Conservation (phyloP, 2,888 invertebrate genomes). For the Hyalella azteca region DNA sequence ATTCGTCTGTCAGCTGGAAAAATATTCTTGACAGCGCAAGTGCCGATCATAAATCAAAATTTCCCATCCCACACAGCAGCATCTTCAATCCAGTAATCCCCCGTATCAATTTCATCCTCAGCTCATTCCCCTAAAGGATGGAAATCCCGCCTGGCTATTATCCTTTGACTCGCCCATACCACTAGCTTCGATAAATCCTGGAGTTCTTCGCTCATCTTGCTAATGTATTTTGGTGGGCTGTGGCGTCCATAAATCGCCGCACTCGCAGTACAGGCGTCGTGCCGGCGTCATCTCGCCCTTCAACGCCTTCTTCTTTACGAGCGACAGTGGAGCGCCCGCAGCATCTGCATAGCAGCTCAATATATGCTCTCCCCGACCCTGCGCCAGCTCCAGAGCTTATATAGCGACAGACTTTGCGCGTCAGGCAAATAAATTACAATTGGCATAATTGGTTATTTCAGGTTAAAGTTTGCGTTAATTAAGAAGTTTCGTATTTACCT, state of each 20-base stretch:
- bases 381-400: too few species aligned
- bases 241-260: constrained; percentile 11
- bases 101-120: constrained; percentile 31
- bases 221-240: constrained; percentile 33
- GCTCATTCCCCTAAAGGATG: neutral
- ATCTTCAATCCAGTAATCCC: constrained; percentile 18
- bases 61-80: neutral
- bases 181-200: constrained; percentile 26
- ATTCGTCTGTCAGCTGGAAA: too few species aligned
- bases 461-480: too few species aligned
- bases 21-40: constrained; percentile 6
- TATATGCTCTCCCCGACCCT: too few species aligned
- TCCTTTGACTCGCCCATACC: neutral
- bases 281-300: constrained; percentile 10
- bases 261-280: neutral
- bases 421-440: too few species aligned
- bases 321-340: neutral
- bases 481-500: too few species aligned
- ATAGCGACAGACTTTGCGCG: too few species aligned
- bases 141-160: constrained; percentile 23
- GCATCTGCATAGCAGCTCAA: constrained; percentile 12
- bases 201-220: constrained; percentile 28
- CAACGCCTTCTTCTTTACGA: constrained; percentile 26
- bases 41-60: constrained; percentile 9
- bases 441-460: too few species aligned